Evolutionary conservation across 2,888 invertebrate genomes (phyloP).

Genomic region (Mesochorus sp.): DNA sequence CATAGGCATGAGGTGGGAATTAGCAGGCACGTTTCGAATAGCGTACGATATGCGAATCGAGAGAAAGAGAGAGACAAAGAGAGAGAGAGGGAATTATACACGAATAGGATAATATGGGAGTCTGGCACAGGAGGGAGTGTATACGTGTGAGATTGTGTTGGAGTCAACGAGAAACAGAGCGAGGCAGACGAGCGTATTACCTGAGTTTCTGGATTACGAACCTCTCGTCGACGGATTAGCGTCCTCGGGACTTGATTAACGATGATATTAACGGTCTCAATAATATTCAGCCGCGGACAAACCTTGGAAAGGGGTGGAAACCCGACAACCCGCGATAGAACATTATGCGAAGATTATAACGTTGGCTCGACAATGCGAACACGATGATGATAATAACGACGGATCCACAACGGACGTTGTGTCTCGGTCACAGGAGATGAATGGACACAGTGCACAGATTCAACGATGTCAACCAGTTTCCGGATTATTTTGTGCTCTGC

Average conservation of each 20-base stretch:
- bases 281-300: constrained; percentile 49
- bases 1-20: constrained; percentile 14
- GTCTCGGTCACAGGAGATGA: neutral
- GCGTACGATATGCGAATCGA: constrained; percentile 21
- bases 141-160: constrained; percentile 1
- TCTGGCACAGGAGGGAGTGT: neutral
- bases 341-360: constrained; percentile 28
- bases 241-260: constrained; percentile 60
- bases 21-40: constrained; percentile 35
- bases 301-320: constrained; percentile 19
- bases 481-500: neutral
- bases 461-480: neutral
- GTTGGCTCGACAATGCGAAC: constrained; percentile 4
- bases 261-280: constrained; percentile 58
- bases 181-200: constrained; percentile 42
- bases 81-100: constrained; percentile 15
- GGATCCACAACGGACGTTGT: neutral
- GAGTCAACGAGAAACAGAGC: constrained; percentile 44
- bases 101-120: constrained; percentile 5
- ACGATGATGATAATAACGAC: neutral
- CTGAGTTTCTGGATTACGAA: constrained; percentile 55
- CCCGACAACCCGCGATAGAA: constrained; percentile 29
- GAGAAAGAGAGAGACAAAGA: constrained; percentile 20
- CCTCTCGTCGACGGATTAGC: constrained; percentile 54
- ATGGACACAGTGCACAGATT: neutral